Base-by-base conservation (phyloP, 1,140 invertebrate genomes). In the Ctenoplectra terminalis region DNA sequence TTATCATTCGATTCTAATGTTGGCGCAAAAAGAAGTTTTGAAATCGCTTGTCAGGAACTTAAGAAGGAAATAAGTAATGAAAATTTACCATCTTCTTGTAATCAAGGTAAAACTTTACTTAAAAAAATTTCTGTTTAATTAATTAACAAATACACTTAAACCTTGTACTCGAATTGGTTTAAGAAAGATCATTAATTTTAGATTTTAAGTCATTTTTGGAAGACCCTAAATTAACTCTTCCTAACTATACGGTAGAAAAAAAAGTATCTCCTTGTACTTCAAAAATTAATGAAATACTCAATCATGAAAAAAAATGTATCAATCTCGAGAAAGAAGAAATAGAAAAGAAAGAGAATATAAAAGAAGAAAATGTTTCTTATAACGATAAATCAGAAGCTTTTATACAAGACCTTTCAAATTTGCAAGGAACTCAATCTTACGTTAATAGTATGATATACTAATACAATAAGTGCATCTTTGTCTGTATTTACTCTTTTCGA, bases 331-430 rank as follows among this genome's bases (percentile, higher is more conserved):
- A 66, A 20, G 52, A 81, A 70, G 56, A 40, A 40, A 40, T 61
- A 40, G 43, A 50, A 52, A 43, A 6, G 1, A 74, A 74, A 40
- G 58, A 63, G 34, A 13, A 15, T 5, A 60, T 77, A 23, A 85
- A 86, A 77, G 8, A 60, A 8, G 66, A 84, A 58, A 81, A 85
- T 72, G 26, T 76, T 66, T 76, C 85, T 31, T 61, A 76, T 56
- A 82, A 40, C 54, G 20, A n/a, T 6, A 74, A 54, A 58, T 37
- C 17, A 40, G 70, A 70, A 29, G 29, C 11, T 67, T n/a, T 7
- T 79, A 17, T 50, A 29, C 64, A 79, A 48, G 31, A 78, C 13
- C 17, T 40, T 26, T 31, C 50, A 43, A 75, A 56, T 70, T 74
- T 63, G 2, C 29, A 46, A 40, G 34, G 15, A 63, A 29, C n/a